Evolutionary conservation across 2,113 vertebrate genomes (phyloP).

Genomic region (Archocentrus centrarchus): DNA sequence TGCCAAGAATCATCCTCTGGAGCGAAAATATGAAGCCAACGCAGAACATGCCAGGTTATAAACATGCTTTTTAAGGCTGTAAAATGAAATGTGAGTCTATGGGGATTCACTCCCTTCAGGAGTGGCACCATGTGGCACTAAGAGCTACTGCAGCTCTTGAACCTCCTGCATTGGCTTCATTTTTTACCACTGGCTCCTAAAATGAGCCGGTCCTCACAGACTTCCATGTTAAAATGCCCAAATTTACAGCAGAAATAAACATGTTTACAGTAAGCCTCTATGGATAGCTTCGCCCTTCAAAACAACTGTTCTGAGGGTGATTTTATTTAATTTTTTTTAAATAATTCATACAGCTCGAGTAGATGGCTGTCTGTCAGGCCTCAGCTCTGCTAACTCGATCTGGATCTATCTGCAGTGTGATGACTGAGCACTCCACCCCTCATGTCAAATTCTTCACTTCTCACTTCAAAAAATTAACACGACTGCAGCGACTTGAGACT

Average conservation of each 20-base stretch:
- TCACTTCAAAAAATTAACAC: background rate
- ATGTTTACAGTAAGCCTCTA: background rate
- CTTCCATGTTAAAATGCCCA: background rate
- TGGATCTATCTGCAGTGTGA: background rate
- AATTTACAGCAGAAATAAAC: background rate
- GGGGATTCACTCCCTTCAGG: background rate
- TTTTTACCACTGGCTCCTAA: background rate
- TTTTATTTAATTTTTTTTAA: background rate
- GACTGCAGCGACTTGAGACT: accelerated
- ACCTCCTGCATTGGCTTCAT: background rate
- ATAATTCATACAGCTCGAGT: background rate
- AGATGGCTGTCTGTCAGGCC: background rate
- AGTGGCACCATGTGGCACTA: background rate
- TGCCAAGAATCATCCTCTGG: background rate
- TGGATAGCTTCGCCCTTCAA: accelerated
- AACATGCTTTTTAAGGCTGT: background rate
- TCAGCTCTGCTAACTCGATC: background rate
- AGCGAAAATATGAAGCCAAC: background rate
- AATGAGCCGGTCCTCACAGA: background rate
- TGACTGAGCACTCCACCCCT: background rate
- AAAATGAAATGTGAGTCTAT: background rate
- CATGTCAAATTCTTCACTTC: background rate
- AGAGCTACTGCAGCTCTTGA: background rate
- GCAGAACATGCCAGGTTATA: background rate
- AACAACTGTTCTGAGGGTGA: background rate